Evolutionary conservation across 2,888 invertebrate genomes (phyloP), one percentile per base, ranked within the genome.

Genomic region (Stomorhina lunata): DNA sequence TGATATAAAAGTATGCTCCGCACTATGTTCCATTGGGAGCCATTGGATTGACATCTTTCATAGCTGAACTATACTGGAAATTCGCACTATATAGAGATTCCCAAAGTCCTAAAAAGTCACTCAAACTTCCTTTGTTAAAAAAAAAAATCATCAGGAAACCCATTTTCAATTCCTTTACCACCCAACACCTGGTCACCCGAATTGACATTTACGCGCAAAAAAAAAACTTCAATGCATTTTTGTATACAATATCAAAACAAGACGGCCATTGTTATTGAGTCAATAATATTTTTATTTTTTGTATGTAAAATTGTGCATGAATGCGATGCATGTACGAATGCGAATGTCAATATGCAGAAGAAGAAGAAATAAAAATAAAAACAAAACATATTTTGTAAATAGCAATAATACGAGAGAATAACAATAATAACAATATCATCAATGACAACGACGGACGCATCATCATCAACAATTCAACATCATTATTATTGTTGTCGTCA

Each of bases 361-460:
- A 37, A n/a, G 12, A 37, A 17, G 17, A 53, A 32, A 32, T 50
- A 5, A 9, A 9, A 20, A 17, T 55, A 10, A 25, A 61, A 61
- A 40, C 22, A 61, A 25, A 37, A 25, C n/a, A 63, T 29, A 43
- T 50, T 45, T 53, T 66, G 73, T 50, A 73, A 71, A 65, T 37
- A 63, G 45, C 68, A 80, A 69, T 68, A 55, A 37, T 34, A 66
- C 34, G 37, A 37, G 34, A n/a, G n/a, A n/a, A n/a, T 40, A 43
- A 72, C 34, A 61, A 65, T 45, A 78, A 78, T 65, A 82, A 82
- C 75, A 79, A 79, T n/a, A n/a, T n/a, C 78, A 79, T 75, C 71
- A 76, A 76, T 80, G 77, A 80, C 80, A 80, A 59, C 66, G 32
- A 59, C 66, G 32, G 50, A 71, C 68, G 69, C 69, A 75, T 65